Evolutionary conservation across 2,113 vertebrate genomes (phyloP), one percentile per base, ranked within the genome.

Genomic region (Merops nubicus): DNA sequence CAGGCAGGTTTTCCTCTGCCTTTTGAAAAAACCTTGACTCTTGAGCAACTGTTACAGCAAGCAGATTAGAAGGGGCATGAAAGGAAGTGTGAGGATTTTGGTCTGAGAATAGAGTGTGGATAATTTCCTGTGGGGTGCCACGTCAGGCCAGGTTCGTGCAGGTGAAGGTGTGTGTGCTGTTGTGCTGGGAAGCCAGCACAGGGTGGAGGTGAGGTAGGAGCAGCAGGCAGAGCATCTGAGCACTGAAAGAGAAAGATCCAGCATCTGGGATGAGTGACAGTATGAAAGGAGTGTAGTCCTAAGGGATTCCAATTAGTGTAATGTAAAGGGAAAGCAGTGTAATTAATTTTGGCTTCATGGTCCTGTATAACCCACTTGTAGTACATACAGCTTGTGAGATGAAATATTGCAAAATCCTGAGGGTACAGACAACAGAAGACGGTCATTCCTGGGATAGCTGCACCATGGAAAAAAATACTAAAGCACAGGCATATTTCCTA

Each of bases 41-140:
- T 77, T 53, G 17, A 62, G 38, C 40, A 60, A 17, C 34, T 91
- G 43, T 80, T 22, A 3, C 1, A 53, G 91, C 83, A 84, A 83
- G 67, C 95, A 59, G 87, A 82, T 85, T 80, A 86, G 87, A 93
- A 89, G 15, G 68, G 80, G 15, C 42, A 50, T 28, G 64, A 93
- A 64, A 89, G 48, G 85, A 93, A 95, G 90, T 20, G 76, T 87
- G 78, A 60, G 62, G 85, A 85, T 95, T 91, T 90, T 12, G 47
- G 76, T 62, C 72, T 76, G 91, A 83, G 60, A 90, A 73, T 75
- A 54, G 3, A 31, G 59, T 50, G 73, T 57, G 89, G 54, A 51
- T 96, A 75, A 96, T 97, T 96, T 96, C 68, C 29, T 94, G 36
- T 4, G 54, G 60, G 73, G 70, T 79, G 67, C 75, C 72, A 48